Evolutionary conservation across 2,888 invertebrate genomes (phyloP).

Genomic region (Cancer borealis): DNA sequence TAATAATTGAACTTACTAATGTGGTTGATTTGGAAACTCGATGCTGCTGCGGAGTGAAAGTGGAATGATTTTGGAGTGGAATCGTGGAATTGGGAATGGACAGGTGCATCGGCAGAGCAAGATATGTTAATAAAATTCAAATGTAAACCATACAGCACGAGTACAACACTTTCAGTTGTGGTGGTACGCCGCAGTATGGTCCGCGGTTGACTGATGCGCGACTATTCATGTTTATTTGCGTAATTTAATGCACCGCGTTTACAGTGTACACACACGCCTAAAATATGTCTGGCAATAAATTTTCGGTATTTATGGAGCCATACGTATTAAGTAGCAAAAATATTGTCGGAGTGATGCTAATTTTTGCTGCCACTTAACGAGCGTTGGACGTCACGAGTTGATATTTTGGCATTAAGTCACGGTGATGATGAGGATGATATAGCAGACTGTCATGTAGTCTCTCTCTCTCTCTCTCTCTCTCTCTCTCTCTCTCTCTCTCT

Average conservation of each 20-base stretch:
- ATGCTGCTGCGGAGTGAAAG: neutral
- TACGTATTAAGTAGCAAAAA: slow-evolving; percentile 21
- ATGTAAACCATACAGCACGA: neutral
- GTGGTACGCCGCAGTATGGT: neutral
- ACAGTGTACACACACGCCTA: neutral
- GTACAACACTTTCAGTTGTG: neutral
- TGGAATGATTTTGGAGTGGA: neutral
- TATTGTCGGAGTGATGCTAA: neutral
- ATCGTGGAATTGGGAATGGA: neutral
- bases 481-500: no score
- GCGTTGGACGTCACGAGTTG: neutral
- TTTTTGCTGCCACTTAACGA: slow-evolving; percentile 2
- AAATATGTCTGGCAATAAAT: slow-evolving; percentile 7
- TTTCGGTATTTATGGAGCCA: neutral
- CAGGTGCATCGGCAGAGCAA: neutral
- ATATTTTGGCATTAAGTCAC: neutral
- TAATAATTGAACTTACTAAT: no score
- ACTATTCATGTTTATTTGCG: no score
- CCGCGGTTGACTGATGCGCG: no score
- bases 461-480: no score
- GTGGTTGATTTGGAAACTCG: neutral
- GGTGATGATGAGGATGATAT: no score
- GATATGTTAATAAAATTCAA: no score
- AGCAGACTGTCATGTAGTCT: neutral
- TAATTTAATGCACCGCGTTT: no score